Percentiles rank a stretch among this genome's conserved stretches.
phyloP scores from a whole-genome alignment of 1,140 invertebrate genomes.

The Theocolax elegans region DNA sequence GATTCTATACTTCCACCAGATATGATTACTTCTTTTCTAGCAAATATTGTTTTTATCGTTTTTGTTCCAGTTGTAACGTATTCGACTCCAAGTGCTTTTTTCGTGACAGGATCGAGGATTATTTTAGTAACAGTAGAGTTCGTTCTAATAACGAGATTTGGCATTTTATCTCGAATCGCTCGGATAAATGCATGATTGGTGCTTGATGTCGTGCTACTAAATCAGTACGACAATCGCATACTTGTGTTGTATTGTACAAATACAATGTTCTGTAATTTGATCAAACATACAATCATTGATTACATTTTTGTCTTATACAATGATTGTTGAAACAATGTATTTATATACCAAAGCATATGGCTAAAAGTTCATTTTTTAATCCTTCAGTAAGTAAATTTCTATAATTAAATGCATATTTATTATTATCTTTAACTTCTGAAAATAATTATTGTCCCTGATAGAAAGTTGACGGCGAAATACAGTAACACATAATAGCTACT shows the following conservation, averaged over 20 bases:
- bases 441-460: too few species aligned
- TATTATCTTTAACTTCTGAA: too few species aligned
- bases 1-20: slow-evolving; percentile 80
- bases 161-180: neutral
- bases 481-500: too few species aligned
- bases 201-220: neutral
- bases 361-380: too few species aligned
- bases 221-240: neutral
- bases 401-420: too few species aligned
- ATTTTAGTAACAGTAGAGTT: neutral
- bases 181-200: neutral
- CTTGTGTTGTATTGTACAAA: neutral
- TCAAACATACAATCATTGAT: neutral
- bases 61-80: neutral
- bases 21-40: slow-evolving; percentile 70
- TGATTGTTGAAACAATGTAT: too few species aligned
- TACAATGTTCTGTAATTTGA: neutral
- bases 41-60: neutral
- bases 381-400: too few species aligned
- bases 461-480: too few species aligned
- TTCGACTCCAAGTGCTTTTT: slow-evolving; percentile 5
- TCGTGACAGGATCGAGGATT: neutral
- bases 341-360: too few species aligned
- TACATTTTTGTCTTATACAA: neutral
- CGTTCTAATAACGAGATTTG: neutral